Evolutionary conservation across 2,797 vertebrate species (phyloP).

Genomic region (Meriones psammophilus): DNA sequence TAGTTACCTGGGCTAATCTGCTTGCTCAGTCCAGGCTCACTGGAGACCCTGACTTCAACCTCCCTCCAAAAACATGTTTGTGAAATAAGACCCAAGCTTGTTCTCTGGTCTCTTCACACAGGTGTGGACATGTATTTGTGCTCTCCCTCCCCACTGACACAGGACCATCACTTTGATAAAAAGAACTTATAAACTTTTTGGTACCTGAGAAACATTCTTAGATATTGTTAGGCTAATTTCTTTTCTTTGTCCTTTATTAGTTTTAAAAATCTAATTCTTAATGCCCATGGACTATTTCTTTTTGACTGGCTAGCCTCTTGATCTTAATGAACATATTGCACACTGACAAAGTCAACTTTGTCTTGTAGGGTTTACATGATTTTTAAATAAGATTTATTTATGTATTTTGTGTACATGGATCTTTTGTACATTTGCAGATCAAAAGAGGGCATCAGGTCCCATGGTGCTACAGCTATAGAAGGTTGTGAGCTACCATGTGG

Average conservation of each 20-base stretch:
- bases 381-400: not conserved
- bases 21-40: not conserved
- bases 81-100: not conserved
- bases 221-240: not conserved
- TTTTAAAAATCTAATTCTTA: constrained; percentile 36
- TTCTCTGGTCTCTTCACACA: not conserved
- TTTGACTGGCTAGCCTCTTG: constrained; percentile 24
- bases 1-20: not conserved
- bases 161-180: constrained; percentile 14
- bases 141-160: not conserved
- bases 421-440: not conserved
- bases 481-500: not conserved
- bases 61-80: not conserved
- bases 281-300: not conserved
- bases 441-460: not conserved
- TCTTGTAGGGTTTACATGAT: not conserved
- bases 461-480: too few relatives aligned
- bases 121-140: not conserved
- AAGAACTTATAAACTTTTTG: constrained; percentile 19
- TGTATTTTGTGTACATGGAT: not conserved
- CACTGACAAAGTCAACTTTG: constrained; percentile 31
- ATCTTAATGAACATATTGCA: not conserved
- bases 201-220: constrained; percentile 49
- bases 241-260: constrained; percentile 27
- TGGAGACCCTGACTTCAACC: not conserved